Evolutionary conservation across 2,888 invertebrate species (phyloP).

Genomic region (Adineta ricciae): DNA sequence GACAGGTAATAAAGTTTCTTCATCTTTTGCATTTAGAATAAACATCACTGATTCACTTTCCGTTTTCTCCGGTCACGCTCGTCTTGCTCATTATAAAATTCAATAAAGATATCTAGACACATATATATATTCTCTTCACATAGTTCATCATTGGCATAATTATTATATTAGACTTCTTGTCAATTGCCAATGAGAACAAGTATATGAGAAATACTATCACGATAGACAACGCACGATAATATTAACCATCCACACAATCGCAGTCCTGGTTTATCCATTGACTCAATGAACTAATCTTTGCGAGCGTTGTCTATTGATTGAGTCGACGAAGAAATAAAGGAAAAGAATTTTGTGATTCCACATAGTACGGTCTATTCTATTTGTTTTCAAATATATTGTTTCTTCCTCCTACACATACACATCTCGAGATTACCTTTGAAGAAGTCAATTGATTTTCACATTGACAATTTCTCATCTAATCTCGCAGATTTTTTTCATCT

Average conservation of each 20-base stretch:
- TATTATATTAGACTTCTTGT: not conserved
- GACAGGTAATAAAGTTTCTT: not conserved
- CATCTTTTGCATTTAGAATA: not conserved
- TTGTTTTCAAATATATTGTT: not conserved
- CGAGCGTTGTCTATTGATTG: not conserved
- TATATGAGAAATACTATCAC: not conserved
- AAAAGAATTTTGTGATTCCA: not conserved
- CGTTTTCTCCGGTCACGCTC: too few species aligned
- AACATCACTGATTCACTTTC: too few species aligned
- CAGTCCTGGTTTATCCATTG: not conserved
- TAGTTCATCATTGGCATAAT: not conserved
- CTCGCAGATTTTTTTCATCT: not conserved
- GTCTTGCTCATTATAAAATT: not conserved
- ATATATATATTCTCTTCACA: not conserved
- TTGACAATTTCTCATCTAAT: not conserved
- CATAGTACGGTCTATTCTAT: not conserved
- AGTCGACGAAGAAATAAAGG: not conserved
- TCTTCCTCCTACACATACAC: not conserved
- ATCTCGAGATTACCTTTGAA: not conserved
- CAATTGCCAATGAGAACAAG: not conserved
- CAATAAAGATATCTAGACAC: not conserved
- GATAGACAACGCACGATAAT: not conserved
- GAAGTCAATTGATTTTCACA: not conserved
- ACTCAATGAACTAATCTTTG: not conserved
- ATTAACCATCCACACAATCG: not conserved